Conservation (phyloP, 2,113 vertebrate genomes). For the Oreocharis arfaki region DNA sequence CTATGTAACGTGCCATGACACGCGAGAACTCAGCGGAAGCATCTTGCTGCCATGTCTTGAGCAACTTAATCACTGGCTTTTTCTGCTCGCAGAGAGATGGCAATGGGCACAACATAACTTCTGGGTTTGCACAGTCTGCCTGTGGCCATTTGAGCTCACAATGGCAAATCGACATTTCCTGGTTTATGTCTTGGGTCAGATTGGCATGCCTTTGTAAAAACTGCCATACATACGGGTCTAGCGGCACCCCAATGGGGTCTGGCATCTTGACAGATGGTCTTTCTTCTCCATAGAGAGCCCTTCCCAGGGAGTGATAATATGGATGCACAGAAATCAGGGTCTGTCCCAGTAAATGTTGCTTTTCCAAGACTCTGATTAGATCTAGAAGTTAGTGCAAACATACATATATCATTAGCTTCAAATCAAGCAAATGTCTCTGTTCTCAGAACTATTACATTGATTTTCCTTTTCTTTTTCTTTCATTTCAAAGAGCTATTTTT, state of each 20-base stretch:
- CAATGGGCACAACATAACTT: slow-evolving; percentile 68
- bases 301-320: slow-evolving; percentile 77
- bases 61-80: not conserved
- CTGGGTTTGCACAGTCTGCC: not conserved
- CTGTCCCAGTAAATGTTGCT: slow-evolving; percentile 67
- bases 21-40: slow-evolving; percentile 54
- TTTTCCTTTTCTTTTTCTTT: not conserved
- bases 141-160: slow-evolving; percentile 73
- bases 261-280: slow-evolving; percentile 77
- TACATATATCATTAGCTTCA: not conserved
- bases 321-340: slow-evolving; percentile 74
- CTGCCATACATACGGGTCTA: slow-evolving; percentile 70
- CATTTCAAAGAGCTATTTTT: not conserved
- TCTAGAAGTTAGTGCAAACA: not conserved
- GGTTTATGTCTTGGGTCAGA: slow-evolving; percentile 56
- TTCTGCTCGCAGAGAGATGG: slow-evolving; percentile 65
- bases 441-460: not conserved
- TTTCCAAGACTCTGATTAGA: slow-evolving; percentile 47
- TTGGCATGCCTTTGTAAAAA: slow-evolving; percentile 66
- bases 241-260: slow-evolving; percentile 52
- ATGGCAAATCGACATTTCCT: slow-evolving; percentile 67
- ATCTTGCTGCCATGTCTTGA: slow-evolving; percentile 74
- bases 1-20: slow-evolving; percentile 69
- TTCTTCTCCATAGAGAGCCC: slow-evolving; percentile 80
- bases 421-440: not conserved